Base-by-base conservation (phyloP, 2,888 invertebrate genomes). In the Volucella inflata region DNA sequence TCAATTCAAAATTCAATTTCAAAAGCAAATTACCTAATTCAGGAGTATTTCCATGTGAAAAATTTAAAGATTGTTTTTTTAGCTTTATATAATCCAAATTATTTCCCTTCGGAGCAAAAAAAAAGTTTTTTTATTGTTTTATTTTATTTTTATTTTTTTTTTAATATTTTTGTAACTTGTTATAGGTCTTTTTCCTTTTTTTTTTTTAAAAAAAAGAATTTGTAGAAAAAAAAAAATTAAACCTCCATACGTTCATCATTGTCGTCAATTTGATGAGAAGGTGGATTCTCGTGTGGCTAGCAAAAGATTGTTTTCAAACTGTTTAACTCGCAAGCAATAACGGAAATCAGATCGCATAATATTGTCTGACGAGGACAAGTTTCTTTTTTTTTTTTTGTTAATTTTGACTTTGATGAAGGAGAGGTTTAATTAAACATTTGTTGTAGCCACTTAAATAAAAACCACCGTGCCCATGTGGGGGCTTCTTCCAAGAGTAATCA, bases 81-180 rank as follows among this genome's bases (percentile, higher is more conserved):
- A 30, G 10, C 9, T 40, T 53, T 53, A 46, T 50, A 48, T 62
- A 62, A 51, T 53, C 51, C 21, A 55, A 59, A 57, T 16, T 10
- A 16, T 75, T 84, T 75, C 84, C 42, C 84, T 80, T 76, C 84
- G 84, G 84, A 70, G 59, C 74, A 70, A 84, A 79, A 80, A 74
- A 72, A 51, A 57, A 51, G 0, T 10, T n/a, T 42, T 62, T 57
- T 14, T 50, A 67, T 36, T 51, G 30, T 68, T 46, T 9, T 68
- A 36, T 40, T 48, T 53, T 67, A 36, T 38, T 60, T 17, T 62
- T 48, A 1, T 44, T n/a, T 62, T 46, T 17, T 60, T 51, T 3
- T 51, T 17, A 10, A 16, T 12, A 14, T 42, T 44, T 64, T 64
- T 46, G 6, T 30, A 30, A 30, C 30, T 64, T 62, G 48, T 36